Conservation (phyloP, 2,797 vertebrate genomes). For the Naso thynnoides region DNA sequence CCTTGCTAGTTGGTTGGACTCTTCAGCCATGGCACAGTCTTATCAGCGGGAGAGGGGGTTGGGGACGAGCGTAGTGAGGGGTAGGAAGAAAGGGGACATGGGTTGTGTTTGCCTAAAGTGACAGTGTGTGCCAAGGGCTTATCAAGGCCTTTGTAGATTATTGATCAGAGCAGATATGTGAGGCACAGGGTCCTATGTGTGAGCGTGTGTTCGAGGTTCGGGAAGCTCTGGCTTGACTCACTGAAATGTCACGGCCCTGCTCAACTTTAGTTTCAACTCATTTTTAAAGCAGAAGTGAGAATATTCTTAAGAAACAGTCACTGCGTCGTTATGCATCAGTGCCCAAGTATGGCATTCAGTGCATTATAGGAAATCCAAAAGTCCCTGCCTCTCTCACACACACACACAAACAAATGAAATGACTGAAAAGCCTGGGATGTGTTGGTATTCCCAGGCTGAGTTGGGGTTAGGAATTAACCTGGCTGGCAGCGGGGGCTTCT, state of each 20-base stretch:
- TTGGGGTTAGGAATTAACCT: constrained; percentile 83
- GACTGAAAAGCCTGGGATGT: constrained; percentile 65
- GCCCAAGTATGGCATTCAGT: not conserved
- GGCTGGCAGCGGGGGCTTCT: constrained; percentile 59
- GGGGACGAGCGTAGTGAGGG: constrained; percentile 53
- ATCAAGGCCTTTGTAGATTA: constrained; percentile 95
- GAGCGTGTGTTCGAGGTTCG: constrained; percentile 56
- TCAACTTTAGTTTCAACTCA: constrained; percentile 39
- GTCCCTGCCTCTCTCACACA: not conserved
- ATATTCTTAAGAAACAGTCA: constrained; percentile 15
- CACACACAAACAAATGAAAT: constrained; percentile 4
- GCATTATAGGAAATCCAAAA: constrained; percentile 32
- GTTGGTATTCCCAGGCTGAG: constrained; percentile 75
- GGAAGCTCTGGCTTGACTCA: constrained; percentile 73
- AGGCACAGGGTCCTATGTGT: constrained; percentile 72
- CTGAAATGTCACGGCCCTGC: constrained; percentile 40
- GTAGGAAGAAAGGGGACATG: constrained; percentile 88
- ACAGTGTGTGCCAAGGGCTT: constrained; percentile 91
- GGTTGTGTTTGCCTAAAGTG: constrained; percentile 96
- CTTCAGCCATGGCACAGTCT: constrained; percentile 89
- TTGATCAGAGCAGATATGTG: constrained; percentile 95
- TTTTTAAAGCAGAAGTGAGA: constrained; percentile 35
- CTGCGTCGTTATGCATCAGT: not conserved
- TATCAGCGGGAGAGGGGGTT: constrained; percentile 62
- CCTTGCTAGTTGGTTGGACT: constrained; percentile 88